Base-by-base conservation (phyloP, 1,140 invertebrate species). In the Drosophila triauraria region DNA sequence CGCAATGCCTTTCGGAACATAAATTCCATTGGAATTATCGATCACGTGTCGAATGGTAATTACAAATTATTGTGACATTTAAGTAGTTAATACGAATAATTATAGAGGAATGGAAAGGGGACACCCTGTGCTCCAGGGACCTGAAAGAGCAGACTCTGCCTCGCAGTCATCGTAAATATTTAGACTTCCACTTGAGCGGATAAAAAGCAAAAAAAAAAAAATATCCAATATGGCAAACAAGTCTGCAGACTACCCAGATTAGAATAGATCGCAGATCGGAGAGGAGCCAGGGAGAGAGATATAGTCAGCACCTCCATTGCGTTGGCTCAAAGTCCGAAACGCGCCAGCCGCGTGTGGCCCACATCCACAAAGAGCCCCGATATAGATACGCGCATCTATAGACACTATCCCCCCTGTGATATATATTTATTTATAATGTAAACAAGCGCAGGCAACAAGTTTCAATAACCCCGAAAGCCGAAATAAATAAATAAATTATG, bases 391-490 rank as follows among this genome's bases (percentile, higher is more conserved):
- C 50, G 20, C 32, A 30, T 60, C 62, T 35, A 44, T 25, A 70
- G 47, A 53, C 54, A 43, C 47, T 62, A 40, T 40, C 35, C 25
- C 46, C 50, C n/a, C 77, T 35, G 35, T 47, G 62, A 85, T 78
- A 80, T 67, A 78, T 58, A 62, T 47, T 40, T 75, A 81, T 68
- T 71, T 64, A 48, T 65, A 67, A 72, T 80, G 84, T 86, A 86
- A 87, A 86, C 80, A 86, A 77, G 62, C 42, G 54, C 54, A 53
- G 50, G 67, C 83, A 86, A 86, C 83, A 86, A 87, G 83, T 87
- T 87, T 87, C 83, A 87, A 88, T 83, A 88, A 83, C 80, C 76
- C 78, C 68, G 27, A 64, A 51, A 23, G 67, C 67, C 50, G 38
- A 82, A 72, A 71, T 50, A 61, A 67, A 64, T 69, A 78, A 81